phyloP scores from a whole-genome alignment of 1,140 invertebrate species.

The Habropoda laboriosa region DNA sequence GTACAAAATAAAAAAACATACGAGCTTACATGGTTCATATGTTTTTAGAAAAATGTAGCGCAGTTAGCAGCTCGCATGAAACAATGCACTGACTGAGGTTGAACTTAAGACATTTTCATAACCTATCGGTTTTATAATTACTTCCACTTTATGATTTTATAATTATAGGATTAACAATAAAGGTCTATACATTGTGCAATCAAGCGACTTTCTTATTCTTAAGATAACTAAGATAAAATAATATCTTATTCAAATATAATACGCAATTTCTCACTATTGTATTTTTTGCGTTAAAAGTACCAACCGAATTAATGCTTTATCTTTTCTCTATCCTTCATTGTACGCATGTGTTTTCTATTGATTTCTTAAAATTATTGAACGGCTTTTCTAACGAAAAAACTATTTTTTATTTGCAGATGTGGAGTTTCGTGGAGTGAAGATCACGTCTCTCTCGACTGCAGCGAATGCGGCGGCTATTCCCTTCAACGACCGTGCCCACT shows the following conservation, averaged over 20 bases:
- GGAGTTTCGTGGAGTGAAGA: constrained; percentile 91
- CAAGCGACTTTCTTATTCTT: too few species aligned
- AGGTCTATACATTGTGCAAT: background rate
- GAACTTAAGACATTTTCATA: constrained; percentile 37
- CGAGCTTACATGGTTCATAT: background rate
- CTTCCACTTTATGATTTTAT: constrained; percentile 17
- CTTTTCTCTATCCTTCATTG: background rate
- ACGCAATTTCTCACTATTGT: too few species aligned
- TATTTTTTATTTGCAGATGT: constrained; percentile 82
- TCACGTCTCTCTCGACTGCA: constrained; percentile 90
- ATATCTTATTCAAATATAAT: too few species aligned
- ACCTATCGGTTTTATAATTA: constrained; percentile 37
- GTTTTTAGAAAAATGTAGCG: background rate
- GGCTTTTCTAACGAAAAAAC: background rate
- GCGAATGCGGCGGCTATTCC: constrained; percentile 92
- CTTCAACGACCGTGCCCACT: constrained; percentile 88
- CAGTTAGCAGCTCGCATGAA: background rate
- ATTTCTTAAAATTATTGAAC: background rate
- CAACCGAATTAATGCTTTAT: too few species aligned
- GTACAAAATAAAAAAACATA: too few species aligned
- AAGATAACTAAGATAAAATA: background rate
- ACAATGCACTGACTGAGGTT: background rate
- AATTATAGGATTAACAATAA: constrained; percentile 1
- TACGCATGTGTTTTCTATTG: background rate
- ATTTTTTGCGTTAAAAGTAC: too few species aligned